Evolutionary conservation across 2,888 invertebrate genomes (phyloP).

Genomic region (Catocala sponsa): DNA sequence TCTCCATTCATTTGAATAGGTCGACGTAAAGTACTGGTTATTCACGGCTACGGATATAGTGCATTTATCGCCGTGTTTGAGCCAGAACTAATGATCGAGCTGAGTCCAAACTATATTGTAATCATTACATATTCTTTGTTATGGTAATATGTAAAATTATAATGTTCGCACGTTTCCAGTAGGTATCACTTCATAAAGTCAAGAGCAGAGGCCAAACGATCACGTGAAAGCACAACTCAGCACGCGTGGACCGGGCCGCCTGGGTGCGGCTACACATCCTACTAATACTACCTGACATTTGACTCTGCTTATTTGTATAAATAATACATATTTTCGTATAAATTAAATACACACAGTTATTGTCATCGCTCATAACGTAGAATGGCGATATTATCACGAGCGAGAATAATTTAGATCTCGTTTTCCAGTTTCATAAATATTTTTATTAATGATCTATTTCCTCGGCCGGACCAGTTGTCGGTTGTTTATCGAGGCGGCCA

Average conservation of each 20-base stretch:
- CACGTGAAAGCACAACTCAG: slow-evolving; percentile 37
- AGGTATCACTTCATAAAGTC: not conserved
- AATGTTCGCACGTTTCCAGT: too few relatives aligned
- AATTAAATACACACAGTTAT: slow-evolving; percentile 24
- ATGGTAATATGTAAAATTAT: slow-evolving; percentile 6
- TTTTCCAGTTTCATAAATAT: slow-evolving; percentile 44
- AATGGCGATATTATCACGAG: slow-evolving; percentile 41
- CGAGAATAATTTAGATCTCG: slow-evolving; percentile 35
- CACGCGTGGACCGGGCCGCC: slow-evolving; percentile 28
- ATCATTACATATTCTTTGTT: slow-evolving; percentile 46
- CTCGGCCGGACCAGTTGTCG: slow-evolving; percentile 43
- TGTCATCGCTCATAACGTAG: slow-evolving; percentile 23
- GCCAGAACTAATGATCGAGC: slow-evolving; percentile 58
- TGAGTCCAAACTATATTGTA: slow-evolving; percentile 41
- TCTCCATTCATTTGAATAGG: slow-evolving; percentile 60
- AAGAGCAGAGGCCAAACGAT: slow-evolving; percentile 41
- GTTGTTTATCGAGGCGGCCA: slow-evolving; percentile 34
- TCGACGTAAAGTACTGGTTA: slow-evolving; percentile 42
- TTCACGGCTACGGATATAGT: slow-evolving; percentile 56
- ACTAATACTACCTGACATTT: slow-evolving; percentile 35
- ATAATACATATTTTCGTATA: slow-evolving; percentile 33
- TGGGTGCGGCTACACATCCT: slow-evolving; percentile 35
- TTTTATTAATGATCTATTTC: slow-evolving; percentile 56
- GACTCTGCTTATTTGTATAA: slow-evolving; percentile 27
- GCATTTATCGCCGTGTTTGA: slow-evolving; percentile 47